Evolutionary conservation across 2,113 vertebrate species (phyloP).

Genomic region (Xyrauchen texanus): DNA sequence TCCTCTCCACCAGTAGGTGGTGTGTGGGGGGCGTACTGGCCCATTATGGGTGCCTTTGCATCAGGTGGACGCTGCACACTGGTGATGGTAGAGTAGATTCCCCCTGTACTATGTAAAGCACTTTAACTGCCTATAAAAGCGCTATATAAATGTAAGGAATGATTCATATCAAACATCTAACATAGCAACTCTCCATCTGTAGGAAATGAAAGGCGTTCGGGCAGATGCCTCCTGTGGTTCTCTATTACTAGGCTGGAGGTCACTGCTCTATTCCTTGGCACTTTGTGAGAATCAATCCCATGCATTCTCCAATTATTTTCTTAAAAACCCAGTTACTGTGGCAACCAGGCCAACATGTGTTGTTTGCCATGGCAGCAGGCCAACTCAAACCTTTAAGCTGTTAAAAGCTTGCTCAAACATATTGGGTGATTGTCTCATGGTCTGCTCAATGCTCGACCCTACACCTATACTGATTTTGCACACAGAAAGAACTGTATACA

Average conservation of each 20-base stretch:
- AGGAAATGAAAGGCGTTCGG: slow-evolving; percentile 40
- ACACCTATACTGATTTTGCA: background rate
- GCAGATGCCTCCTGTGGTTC: slow-evolving; percentile 38
- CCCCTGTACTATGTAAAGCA: too few relatives aligned
- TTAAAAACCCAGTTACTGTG: slow-evolving; percentile 49
- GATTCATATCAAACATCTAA: slow-evolving; percentile 4
- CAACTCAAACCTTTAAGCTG: slow-evolving; percentile 35
- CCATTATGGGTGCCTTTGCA: too few relatives aligned
- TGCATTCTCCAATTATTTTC: slow-evolving; percentile 40
- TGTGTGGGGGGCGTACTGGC: too few relatives aligned
- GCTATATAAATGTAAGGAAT: too few relatives aligned
- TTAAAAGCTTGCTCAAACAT: slow-evolving; percentile 20
- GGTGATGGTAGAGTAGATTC: too few relatives aligned
- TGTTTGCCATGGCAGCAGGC: slow-evolving; percentile 36
- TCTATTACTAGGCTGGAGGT: slow-evolving; percentile 34
- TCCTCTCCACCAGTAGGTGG: too few relatives aligned
- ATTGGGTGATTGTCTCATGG: slow-evolving; percentile 18
- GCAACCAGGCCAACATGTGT: slow-evolving; percentile 43
- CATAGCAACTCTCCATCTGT: slow-evolving; percentile 21
- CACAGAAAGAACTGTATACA: too few relatives aligned
- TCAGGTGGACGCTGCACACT: too few relatives aligned
- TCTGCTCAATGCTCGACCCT: background rate
- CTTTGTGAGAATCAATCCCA: slow-evolving; percentile 45
- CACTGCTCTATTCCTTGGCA: slow-evolving; percentile 23
- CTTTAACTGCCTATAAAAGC: too few relatives aligned